phyloP scores from a whole-genome alignment of 64 coral and sea anemone genomes.

The Montipora capricornis region DNA sequence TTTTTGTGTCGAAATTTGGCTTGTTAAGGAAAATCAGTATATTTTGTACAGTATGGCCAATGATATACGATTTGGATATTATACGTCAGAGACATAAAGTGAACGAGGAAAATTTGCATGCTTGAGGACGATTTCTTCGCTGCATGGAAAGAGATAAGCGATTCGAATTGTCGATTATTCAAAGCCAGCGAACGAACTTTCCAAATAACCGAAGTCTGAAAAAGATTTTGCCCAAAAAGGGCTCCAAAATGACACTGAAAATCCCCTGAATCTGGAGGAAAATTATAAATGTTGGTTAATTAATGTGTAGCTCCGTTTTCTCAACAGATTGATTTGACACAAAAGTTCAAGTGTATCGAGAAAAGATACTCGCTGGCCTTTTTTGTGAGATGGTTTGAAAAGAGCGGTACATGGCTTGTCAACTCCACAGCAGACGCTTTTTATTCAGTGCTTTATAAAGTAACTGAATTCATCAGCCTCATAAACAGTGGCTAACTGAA shows the following conservation, averaged over 20 bases:
- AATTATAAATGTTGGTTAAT: not conserved
- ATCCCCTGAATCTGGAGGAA: too few relatives aligned
- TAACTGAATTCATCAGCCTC: slow-evolving; percentile 7
- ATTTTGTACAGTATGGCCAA: not conserved
- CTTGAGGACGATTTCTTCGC: too few relatives aligned
- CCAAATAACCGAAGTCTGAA: too few relatives aligned
- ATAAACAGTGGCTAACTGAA: slow-evolving; percentile 8
- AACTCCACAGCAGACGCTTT: not conserved
- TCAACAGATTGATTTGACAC: slow-evolving; percentile 9
- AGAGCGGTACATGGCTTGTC: slow-evolving; percentile 10
- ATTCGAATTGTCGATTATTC: too few relatives aligned
- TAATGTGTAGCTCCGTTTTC: not conserved
- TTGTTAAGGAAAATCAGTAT: not conserved
- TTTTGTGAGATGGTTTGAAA: slow-evolving; percentile 32
- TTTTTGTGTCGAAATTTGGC: not conserved
- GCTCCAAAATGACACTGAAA: too few relatives aligned
- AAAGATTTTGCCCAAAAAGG: too few relatives aligned
- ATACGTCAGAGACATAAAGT: too few relatives aligned
- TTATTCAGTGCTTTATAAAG: not conserved
- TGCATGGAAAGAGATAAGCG: too few relatives aligned
- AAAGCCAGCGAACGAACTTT: too few relatives aligned
- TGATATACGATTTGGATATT: not conserved
- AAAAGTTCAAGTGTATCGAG: slow-evolving; percentile 45
- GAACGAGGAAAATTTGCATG: too few relatives aligned
- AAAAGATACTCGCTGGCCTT: slow-evolving; percentile 37